phyloP scores from a whole-genome alignment of 2,888 invertebrate species.

The Thyatira batis region DNA sequence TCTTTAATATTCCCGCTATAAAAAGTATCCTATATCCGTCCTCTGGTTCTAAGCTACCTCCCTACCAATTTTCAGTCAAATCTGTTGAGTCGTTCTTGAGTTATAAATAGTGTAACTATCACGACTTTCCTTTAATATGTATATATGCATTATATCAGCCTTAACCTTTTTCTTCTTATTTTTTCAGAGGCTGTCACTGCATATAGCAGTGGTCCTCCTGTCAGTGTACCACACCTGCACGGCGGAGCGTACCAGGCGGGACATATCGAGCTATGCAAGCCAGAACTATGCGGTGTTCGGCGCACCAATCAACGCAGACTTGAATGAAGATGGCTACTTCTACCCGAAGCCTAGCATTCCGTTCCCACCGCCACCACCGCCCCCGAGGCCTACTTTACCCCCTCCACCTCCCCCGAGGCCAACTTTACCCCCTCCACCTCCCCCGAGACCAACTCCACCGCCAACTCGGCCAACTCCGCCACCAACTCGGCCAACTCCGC shows the following conservation, averaged over 20 bases:
- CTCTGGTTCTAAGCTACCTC: too few species aligned
- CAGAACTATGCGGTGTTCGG: conserved; percentile 72
- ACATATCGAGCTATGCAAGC: conserved; percentile 58
- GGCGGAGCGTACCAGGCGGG: conserved; percentile 58
- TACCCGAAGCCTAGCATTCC: conserved; percentile 72
- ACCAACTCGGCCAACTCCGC: too few species aligned
- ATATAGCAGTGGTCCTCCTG: conserved; percentile 69
- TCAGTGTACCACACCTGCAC: conserved; percentile 66
- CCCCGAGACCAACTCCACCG: conserved; percentile 24
- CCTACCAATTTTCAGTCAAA: too few species aligned
- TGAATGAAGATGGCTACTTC: conserved; percentile 76
- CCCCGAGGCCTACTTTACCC: conserved; percentile 24
- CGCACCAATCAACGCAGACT: conserved; percentile 58
- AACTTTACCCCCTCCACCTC: conserved; percentile 23
- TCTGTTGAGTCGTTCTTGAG: too few species aligned
- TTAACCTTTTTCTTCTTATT: conserved; percentile 8
- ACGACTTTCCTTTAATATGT: too few species aligned
- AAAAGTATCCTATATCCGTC: too few species aligned
- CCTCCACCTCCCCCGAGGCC: conserved; percentile 24
- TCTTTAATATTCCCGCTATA: too few species aligned
- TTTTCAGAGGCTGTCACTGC: conserved; percentile 78
- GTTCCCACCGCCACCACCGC: conserved; percentile 60
- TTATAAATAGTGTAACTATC: too few species aligned
- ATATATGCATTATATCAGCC: too few species aligned
- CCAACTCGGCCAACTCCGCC: conserved; percentile 25